Base-by-base conservation (phyloP, 2,888 invertebrate species). In the Lasiommata megera region DNA sequence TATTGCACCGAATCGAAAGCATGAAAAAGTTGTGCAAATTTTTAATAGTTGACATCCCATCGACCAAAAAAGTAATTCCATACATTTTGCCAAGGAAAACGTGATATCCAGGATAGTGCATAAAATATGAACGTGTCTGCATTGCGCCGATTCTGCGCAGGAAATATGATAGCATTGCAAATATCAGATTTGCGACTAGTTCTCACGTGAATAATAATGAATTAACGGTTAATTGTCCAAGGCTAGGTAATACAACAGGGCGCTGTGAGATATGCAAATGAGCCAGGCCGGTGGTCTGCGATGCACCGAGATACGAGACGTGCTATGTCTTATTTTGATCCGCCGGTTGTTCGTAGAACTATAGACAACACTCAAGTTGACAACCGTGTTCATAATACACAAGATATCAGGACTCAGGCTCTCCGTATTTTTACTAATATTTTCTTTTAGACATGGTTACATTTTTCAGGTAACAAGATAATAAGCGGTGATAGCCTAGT, bases 261-360 rank as follows among this genome's bases (percentile, higher is more conserved):
- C 68, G 63, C 68, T 66, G 60, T 58, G 56, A 67, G 79, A 80
- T 80, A 86, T 84, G 84, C 79, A 79, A 86, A 86, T 83, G 71
- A 59, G 64, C 77, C 62, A 68, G 62, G 73, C 72, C 73, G 84
- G 84, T 85, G 84, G 86, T 85, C 85, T 72, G 61, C 70, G 76
- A 77, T 78, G 74, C 71, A 65, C 58, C 64, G 48, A 60, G 62
- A 66, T 66, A 68, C 68, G 67, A 63, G 54, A 60, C 60, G 61
- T 57, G 60, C 66, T 64, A 67, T 68, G 72, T 69, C 68, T 71
- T 66, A 63, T 66, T 68, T 63, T 63, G 62, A 68, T 70, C 63
- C 64, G 64, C 60, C 61, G 53, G 46, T 50, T 59, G 52, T 61
- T 58, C 41, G 54, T 43, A 58, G 54, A 44, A 54, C 52, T 41